Evolutionary conservation across 2,888 invertebrate species (phyloP), one percentile per base, ranked within the genome.

Genomic region (Nebria salina): DNA sequence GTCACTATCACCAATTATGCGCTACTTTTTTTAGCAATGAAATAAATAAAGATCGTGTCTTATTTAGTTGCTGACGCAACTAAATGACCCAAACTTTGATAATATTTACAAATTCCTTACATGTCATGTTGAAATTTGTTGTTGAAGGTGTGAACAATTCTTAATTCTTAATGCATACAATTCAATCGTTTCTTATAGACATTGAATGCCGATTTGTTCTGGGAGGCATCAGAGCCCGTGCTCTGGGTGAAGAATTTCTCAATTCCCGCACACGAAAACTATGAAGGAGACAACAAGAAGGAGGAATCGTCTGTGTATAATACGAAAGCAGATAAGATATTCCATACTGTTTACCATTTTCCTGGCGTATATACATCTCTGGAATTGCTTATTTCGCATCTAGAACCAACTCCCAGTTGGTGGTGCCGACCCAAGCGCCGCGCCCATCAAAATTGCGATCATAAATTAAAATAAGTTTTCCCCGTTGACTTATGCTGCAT

Each of bases 391-490:
- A 65, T 81, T 81, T 72, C 76, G 76, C 42, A 76, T 64, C 65
- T 13, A 34, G 34, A 34, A 34, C 34, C 34, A 34, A 34, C 34
- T 34, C 34, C 34, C n/a, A 9, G 26, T 72, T 42, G 76, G 65
- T 42, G 25, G 70, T 64, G 54, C 75, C 74, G 25, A 15, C 65
- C 65, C 74, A 34, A 5, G 41, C 72, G 73, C 72, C 81, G 76
- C 76, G 75, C 64, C 80, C 75, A 80, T 81, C 76, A 76, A 81
- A 81, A 81, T 81, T 81, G 81, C 76, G 65, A 65, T 72, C 65
- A 76, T 81, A 81, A 76, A 81, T 81, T 81, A 81, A 72, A 81
- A 81, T 81, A 76, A 81, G 34, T 81, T 81, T 72, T 81, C 81
- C 73, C 76, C 20, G 81, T 65, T 76, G 76, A 81, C 65, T 81